Percentiles rank a stretch among this genome's conserved stretches.
phyloP scores from a whole-genome alignment of 2,888 invertebrate species.

The Julus scandinavius region DNA sequence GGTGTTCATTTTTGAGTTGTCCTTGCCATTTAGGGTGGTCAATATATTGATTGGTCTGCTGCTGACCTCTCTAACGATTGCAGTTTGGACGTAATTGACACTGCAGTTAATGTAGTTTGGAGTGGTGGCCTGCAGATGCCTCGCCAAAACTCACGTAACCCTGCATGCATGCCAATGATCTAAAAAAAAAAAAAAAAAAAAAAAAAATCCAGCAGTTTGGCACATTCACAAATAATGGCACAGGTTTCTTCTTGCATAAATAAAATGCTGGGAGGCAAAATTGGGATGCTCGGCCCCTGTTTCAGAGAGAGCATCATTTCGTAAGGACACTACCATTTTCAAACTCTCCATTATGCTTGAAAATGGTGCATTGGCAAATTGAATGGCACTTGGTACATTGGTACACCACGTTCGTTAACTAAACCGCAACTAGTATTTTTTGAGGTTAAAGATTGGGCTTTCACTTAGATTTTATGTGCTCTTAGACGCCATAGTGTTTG shows the following conservation, averaged over 20 bases:
- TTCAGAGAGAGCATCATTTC: background rate
- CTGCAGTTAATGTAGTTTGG: constrained; percentile 49
- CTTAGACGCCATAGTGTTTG: background rate
- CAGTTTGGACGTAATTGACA: constrained; percentile 51
- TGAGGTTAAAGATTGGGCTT: constrained; percentile 8
- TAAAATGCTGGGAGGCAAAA: background rate
- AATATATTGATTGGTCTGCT: constrained; percentile 50
- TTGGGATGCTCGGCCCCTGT: background rate
- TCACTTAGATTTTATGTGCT: background rate
- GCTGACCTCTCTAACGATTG: constrained; percentile 48
- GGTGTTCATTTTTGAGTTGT: constrained; percentile 52
- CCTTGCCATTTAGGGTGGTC: constrained; percentile 51
- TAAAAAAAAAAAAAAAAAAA: background rate
- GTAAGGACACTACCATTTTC: background rate
- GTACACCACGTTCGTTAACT: background rate
- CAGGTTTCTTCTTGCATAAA: constrained; percentile 17
- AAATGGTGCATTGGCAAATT: background rate
- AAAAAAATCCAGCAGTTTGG: background rate
- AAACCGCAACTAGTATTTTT: background rate
- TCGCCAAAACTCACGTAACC: constrained; percentile 17
- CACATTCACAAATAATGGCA: constrained; percentile 20
- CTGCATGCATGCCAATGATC: constrained; percentile 8
- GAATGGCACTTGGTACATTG: background rate
- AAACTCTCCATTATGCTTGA: background rate
- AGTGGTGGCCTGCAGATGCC: constrained; percentile 26